A percentile compares a stretch with the other conserved stretches of the same genome.
phyloP scores from a whole-genome alignment of 2,113 vertebrate species.

The Siphamia tubifer region DNA sequence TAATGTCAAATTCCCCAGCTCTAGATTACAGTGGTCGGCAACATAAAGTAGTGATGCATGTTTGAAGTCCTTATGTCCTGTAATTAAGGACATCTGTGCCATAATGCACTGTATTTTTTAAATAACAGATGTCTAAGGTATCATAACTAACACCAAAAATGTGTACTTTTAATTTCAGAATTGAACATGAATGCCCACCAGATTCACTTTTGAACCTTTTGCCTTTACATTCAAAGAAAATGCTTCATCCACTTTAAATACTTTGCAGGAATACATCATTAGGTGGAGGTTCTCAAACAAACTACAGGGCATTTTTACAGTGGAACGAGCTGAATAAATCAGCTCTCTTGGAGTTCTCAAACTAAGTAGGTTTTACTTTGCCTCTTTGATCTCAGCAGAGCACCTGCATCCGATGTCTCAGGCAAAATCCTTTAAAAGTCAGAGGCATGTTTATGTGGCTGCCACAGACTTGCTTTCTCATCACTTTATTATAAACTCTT shows the following conservation, averaged over 20 bases:
- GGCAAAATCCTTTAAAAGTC: conserved; percentile 78
- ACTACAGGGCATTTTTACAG: conserved; percentile 63
- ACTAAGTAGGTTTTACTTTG: conserved; percentile 54
- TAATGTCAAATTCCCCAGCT: conserved; percentile 4
- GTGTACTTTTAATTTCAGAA: not conserved
- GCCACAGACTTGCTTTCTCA: conserved; percentile 62
- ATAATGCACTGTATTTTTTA: conserved; percentile 14
- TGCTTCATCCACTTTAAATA: conserved; percentile 27
- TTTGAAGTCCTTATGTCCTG: conserved; percentile 1
- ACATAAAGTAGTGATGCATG: conserved; percentile 15
- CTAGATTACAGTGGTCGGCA: conserved; percentile 33
- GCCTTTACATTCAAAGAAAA: conserved; percentile 21
- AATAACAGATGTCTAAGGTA: conserved; percentile 17
- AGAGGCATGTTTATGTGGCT: conserved; percentile 65
- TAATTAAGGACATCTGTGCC: conserved; percentile 51
- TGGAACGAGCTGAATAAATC: conserved; percentile 59
- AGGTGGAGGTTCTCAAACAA: conserved; percentile 34
- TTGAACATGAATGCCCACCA: not conserved
- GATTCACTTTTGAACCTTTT: conserved; percentile 10
- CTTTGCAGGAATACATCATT: conserved; percentile 42
- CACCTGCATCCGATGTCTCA: conserved; percentile 78
- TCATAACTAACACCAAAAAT: conserved; percentile 1
- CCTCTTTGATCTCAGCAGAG: conserved; percentile 72
- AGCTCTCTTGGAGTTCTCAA: conserved; percentile 54
- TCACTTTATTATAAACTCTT: conserved; percentile 68